Evolutionary conservation across 2,888 invertebrate species (phyloP).

Genomic region (Eristalis tenax): DNA sequence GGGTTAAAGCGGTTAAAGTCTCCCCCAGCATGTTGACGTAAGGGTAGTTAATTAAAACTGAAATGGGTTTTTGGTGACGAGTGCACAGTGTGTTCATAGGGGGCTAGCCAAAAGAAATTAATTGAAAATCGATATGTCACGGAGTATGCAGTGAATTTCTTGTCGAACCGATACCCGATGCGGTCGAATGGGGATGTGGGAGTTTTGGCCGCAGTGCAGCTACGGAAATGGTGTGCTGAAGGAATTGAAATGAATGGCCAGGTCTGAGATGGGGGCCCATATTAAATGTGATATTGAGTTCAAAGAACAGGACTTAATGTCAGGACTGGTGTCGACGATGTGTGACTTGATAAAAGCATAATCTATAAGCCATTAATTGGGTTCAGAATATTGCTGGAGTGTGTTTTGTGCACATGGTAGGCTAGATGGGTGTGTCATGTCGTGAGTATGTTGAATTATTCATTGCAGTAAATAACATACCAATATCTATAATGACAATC

Average conservation of each 20-base stretch:
- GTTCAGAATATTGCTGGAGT: background rate
- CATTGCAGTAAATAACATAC: background rate
- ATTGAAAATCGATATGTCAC: constrained; percentile 70
- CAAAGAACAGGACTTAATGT: constrained; percentile 54
- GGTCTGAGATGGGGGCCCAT: constrained; percentile 47
- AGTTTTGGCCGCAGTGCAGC: constrained; percentile 52
- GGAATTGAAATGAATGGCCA: constrained; percentile 64
- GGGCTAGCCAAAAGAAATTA: constrained; percentile 31
- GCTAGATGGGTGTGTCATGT: background rate
- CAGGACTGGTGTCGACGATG: constrained; percentile 48
- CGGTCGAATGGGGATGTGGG: constrained; percentile 26
- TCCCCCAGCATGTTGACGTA: background rate
- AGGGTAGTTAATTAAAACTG: constrained; percentile 61
- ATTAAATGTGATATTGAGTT: constrained; percentile 57
- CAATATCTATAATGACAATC: too few species aligned
- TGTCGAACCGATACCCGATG: constrained; percentile 53
- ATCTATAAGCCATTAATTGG: constrained; percentile 27
- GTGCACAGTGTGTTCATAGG: background rate
- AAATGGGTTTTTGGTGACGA: constrained; percentile 46
- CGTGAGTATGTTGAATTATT: background rate
- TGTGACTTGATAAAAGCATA: constrained; percentile 38
- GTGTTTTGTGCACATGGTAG: background rate
- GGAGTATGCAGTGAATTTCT: constrained; percentile 65
- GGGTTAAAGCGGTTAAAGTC: background rate
- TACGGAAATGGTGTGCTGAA: constrained; percentile 49